These are phyloP conservation scores for Platerodrilus igneus DNA, from an alignment of 2,888 invertebrate species.

Conservation along the genomic window DNA sequence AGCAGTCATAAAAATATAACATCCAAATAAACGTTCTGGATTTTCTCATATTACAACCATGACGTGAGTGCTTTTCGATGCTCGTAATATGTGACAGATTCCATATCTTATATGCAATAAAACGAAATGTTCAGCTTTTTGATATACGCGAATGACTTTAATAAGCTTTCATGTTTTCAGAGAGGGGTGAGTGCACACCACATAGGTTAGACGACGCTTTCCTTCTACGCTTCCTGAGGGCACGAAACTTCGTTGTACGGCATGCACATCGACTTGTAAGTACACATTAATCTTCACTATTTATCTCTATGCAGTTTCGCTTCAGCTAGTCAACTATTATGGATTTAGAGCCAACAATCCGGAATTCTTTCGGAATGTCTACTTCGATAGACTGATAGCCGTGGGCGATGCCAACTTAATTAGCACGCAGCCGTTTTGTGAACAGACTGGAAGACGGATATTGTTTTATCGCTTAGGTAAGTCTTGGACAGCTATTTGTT, in stretches of 20 bases:
- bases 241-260: slow-evolving; percentile 66
- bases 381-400: slow-evolving; percentile 58
- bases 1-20: no score
- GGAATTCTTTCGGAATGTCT: slow-evolving; percentile 61
- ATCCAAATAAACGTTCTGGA: no score
- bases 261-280: slow-evolving; percentile 69
- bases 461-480: slow-evolving; percentile 68
- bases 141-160: no score
- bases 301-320: slow-evolving; percentile 18
- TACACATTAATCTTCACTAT: slow-evolving; percentile 38
- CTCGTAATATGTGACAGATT: no score
- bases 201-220: slow-evolving; percentile 73
- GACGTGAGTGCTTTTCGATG: no score
- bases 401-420: slow-evolving; percentile 67
- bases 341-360: slow-evolving; percentile 70
- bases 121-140: no score
- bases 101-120: no score
- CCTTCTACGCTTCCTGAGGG: slow-evolving; percentile 68
- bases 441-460: slow-evolving; percentile 67
- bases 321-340: slow-evolving; percentile 70
- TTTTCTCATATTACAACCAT: no score
- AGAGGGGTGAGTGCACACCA: slow-evolving; percentile 68
- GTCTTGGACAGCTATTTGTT: slow-evolving; percentile 11
- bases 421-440: slow-evolving; percentile 70
- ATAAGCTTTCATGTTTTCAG: slow-evolving; percentile 53